phyloP scores from a whole-genome alignment of 2,797 vertebrate species.

The Helicolenus hilgendorfi region DNA sequence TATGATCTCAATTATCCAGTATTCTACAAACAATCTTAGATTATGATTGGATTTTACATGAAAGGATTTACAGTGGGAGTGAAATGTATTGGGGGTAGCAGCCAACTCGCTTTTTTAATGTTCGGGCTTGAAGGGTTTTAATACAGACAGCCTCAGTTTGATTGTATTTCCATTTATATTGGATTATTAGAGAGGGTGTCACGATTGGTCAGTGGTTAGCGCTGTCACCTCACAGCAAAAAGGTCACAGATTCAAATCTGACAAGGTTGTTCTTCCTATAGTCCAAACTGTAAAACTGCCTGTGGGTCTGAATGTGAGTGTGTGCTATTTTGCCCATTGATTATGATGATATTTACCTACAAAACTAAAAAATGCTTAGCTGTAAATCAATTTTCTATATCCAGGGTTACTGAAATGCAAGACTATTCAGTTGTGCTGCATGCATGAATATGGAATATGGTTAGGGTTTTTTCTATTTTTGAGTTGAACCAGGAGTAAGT shows the following conservation, averaged over 20 bases:
- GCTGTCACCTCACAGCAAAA: neutral
- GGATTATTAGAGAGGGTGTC: slow-evolving; percentile 30
- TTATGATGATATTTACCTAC: neutral
- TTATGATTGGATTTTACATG: slow-evolving; percentile 51
- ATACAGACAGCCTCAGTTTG: slow-evolving; percentile 21
- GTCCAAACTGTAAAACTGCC: neutral
- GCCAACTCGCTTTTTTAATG: slow-evolving; percentile 30
- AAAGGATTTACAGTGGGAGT: slow-evolving; percentile 34
- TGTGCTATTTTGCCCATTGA: neutral
- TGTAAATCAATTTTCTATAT: neutral
- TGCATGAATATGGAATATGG: neutral
- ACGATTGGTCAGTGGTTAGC: slow-evolving; percentile 5
- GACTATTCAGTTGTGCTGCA: neutral
- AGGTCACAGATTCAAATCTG: neutral
- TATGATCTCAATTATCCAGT: slow-evolving; percentile 37
- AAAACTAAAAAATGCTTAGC: neutral
- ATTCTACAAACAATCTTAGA: slow-evolving; percentile 33
- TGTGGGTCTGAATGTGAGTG: neutral
- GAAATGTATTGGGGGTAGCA: slow-evolving; percentile 1
- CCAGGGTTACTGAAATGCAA: neutral
- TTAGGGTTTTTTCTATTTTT: no score
- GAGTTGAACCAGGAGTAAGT: neutral
- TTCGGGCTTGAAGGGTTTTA: slow-evolving; percentile 27
- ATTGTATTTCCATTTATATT: slow-evolving; percentile 51
- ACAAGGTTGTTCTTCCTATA: neutral